Evolutionary conservation across 2,113 vertebrate genomes (phyloP), one percentile per base, ranked within the genome.

Genomic region (Tychaedon coryphoeus): DNA sequence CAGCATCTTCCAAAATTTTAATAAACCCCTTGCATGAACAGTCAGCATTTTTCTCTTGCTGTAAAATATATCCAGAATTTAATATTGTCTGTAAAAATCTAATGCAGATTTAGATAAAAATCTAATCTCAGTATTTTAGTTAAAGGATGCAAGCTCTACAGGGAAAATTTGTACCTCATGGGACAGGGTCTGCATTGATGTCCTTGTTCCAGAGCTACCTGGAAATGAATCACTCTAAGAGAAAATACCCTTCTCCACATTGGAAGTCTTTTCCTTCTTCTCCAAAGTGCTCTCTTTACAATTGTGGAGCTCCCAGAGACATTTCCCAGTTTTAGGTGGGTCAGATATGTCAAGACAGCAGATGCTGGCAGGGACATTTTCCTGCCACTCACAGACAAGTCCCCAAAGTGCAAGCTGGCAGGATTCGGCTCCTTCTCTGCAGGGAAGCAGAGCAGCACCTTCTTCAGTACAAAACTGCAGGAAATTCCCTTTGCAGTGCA

Each of bases 41-140:
- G 11, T 15, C 70, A 48, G 45, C 0, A 0, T 74, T 90, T 40
- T 43, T 19, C 69, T 74, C 29, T 65, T 0, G 0, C 15, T 60
- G 17, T 28, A 17, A 83, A 62, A 48, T 25, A 23, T 2, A 24
- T 28, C 31, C 64, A 33, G 36, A 48, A 54, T 54, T 75, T 56
- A 48, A 16, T 69, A 9, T 12, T 16, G 6, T 29, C 22, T 23
- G 12, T 51, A 19, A 64, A 70, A 79, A 54, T 19, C 15, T 0
- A 17, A 5, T 3, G 16, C 36, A 22, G 33, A 10, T 7, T 25
- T 60, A 40, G 40, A 40, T 40, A 40, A 14, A 40, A 40, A 40
- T 40, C 40, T 40, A 40, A 40, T 40, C 31, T 73, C 5, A 1
- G 12, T 16, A 5, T 66, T 73, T 76, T 8, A 25, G 34, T 31